Evolutionary conservation across 1,140 invertebrate species (phyloP), one percentile per base, ranked within the genome.

Genomic region (Heliothis virescens): DNA sequence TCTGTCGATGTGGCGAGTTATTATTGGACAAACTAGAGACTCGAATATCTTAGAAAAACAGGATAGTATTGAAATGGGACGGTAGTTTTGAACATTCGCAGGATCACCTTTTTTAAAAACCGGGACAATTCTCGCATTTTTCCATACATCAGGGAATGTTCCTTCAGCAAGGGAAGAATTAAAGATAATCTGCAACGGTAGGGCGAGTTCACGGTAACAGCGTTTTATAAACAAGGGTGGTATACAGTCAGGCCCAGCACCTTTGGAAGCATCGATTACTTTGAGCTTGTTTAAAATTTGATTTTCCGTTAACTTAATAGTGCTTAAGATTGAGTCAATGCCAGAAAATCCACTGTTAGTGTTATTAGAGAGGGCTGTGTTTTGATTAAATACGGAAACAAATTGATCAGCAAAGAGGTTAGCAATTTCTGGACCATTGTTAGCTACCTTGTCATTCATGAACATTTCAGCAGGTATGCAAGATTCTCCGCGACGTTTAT

Each of bases 31-130:
- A 34, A 34, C 3, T 2, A 34, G 34, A 34, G 34, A 34, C 34
- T 34, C 34, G 34, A 34, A 34, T 34, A 34, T 3, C 34, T 34
- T 34, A 34, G 34, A 34, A 7, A 34, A 1, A 3, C 34, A 34
- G 1, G 34, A 34, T 7, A 34, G 7, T 34, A 34, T 34, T 34
- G 34, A 34, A 34, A 34, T 34, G 4, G 29, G 29, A 7, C 3
- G 34, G 7, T 34, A 26, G 57, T 29, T 26, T 26, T 26, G 16
- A 60, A 60, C 57, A 13, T 26, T 1, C 0, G 57, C 10, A 21
- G 57, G 57, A 21, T 60, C 9, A 26, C 57, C 57, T 13, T 60
- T 60, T 60, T 60, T 60, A 60, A 59, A 59, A 21, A 59, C 57
- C 16, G 57, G 57, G 12, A 59, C 18, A 21, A 59, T 59, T 59